Percentiles rank a stretch among this genome's conserved stretches.
phyloP scores from a whole-genome alignment of 2,888 invertebrate species.

The Neoaliturus tenellus region DNA sequence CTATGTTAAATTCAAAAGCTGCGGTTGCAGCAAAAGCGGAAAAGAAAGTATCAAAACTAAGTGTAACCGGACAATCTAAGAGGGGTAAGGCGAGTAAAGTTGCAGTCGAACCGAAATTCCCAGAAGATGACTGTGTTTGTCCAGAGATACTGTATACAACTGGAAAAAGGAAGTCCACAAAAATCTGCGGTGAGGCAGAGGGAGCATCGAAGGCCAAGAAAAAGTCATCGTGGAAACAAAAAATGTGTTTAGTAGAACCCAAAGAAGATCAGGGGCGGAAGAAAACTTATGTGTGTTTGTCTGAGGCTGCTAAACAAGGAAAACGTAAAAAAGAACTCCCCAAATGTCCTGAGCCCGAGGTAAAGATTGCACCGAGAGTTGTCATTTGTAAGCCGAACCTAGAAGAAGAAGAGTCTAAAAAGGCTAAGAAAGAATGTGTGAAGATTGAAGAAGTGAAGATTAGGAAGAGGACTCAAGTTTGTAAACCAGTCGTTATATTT shows the following conservation, averaged over 20 bases:
- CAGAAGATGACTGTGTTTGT: neutral
- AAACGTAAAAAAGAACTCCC: neutral
- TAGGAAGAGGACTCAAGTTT: constrained; percentile 28
- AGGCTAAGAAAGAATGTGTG: neutral
- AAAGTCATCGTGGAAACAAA: neutral
- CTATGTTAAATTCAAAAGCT: neutral
- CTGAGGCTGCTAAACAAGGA: neutral
- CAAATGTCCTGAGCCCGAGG: constrained; percentile 2
- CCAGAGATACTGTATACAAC: neutral
- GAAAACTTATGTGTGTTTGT: neutral
- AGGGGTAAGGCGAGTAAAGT: neutral
- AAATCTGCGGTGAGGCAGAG: constrained; percentile 14
- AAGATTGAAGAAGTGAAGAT: constrained; percentile 7
- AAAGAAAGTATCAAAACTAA: neutral
- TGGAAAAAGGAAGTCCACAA: neutral
- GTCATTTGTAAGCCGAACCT: neutral
- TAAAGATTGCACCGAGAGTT: neutral
- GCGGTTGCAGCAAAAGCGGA: too few species aligned
- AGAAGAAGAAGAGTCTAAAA: neutral
- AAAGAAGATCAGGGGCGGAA: neutral
- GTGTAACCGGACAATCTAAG: neutral
- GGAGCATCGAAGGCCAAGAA: neutral
- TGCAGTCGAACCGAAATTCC: neutral
- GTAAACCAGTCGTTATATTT: constrained; percentile 20
- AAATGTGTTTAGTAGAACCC: constrained; percentile 1